Percentiles rank a stretch among this genome's conserved stretches.
Evolutionary conservation across 1,140 invertebrate species (phyloP).

Genomic region (Zophobas atratus): DNA sequence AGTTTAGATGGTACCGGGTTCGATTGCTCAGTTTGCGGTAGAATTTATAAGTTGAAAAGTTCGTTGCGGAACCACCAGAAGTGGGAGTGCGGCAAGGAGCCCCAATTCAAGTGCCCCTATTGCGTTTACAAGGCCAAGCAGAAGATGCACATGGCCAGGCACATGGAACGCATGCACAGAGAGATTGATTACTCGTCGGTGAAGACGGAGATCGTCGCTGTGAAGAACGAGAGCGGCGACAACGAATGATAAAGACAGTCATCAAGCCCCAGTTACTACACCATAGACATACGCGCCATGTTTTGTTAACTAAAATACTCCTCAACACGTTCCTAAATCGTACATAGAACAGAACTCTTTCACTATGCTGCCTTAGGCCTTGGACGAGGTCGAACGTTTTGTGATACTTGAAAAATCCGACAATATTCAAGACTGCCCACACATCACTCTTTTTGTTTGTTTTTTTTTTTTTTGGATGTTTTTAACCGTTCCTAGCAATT

Average conservation of each 20-base stretch:
- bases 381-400: constrained; percentile 8
- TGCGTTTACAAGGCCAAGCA: constrained; percentile 72
- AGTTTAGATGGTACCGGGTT: constrained; percentile 69
- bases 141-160: constrained; percentile 79
- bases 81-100: constrained; percentile 84
- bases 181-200: constrained; percentile 65
- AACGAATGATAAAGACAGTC: constrained; percentile 44
- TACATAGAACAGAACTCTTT: constrained; percentile 34
- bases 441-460: constrained; percentile 32
- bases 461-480: constrained; percentile 32
- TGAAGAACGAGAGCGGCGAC: constrained; percentile 55
- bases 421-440: constrained; percentile 47
- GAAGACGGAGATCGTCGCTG: constrained; percentile 59
- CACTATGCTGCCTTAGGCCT: constrained; percentile 44
- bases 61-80: constrained; percentile 89
- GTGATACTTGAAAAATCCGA: constrained; percentile 46
- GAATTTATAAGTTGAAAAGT: constrained; percentile 88
- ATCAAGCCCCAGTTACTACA: constrained; percentile 18
- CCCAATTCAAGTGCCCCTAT: constrained; percentile 72
- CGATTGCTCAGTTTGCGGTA: constrained; percentile 84
- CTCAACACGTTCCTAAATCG: constrained; percentile 46
- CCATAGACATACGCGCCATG: constrained; percentile 38
- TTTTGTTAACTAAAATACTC: constrained; percentile 43
- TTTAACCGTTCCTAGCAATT: constrained; percentile 40
- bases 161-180: constrained; percentile 90